phyloP scores from a whole-genome alignment of 2,113 vertebrate species.

The Pardalotus punctatus region DNA sequence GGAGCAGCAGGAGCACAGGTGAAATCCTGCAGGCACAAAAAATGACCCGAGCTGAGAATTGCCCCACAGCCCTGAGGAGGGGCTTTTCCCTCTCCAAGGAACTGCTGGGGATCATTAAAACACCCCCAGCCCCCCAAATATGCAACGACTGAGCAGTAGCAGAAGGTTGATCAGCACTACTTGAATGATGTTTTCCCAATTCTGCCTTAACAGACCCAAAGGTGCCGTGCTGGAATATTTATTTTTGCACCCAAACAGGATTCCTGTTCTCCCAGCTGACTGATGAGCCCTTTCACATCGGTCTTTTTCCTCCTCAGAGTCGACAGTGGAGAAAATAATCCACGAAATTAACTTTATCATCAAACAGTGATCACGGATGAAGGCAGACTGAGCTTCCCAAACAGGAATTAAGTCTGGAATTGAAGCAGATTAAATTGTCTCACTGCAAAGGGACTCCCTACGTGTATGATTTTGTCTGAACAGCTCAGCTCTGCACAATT shows the following conservation, averaged over 20 bases:
- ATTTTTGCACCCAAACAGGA: neutral
- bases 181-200: neutral
- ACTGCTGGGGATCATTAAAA: neutral
- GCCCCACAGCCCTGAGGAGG: neutral
- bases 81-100: neutral
- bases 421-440: neutral
- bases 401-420: neutral
- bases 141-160: neutral
- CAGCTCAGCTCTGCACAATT: neutral
- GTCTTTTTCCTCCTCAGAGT: neutral
- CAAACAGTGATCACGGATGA: accelerated
- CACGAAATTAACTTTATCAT: neutral
- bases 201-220: neutral
- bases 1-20: neutral
- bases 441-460: neutral
- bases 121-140: neutral
- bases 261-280: neutral
- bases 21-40: neutral
- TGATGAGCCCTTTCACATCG: accelerated
- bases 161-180: neutral
- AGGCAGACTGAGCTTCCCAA: neutral
- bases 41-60: accelerated
- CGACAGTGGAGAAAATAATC: neutral
- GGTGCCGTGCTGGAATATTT: accelerated
- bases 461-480: accelerated